Evolutionary conservation across 2,797 vertebrate genomes (phyloP), one percentile per base, ranked within the genome.

Genomic region (Sebastes kiyomatsui): DNA sequence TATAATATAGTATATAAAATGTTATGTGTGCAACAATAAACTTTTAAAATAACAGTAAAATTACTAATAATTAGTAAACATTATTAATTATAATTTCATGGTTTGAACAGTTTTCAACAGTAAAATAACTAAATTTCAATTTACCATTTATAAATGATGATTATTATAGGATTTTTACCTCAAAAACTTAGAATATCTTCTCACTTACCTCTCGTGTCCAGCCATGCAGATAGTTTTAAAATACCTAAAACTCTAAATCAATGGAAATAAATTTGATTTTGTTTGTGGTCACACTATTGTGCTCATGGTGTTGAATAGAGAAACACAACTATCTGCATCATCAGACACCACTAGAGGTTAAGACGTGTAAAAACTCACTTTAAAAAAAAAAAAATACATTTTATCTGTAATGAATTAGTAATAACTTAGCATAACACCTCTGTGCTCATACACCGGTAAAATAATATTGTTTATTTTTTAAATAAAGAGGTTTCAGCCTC

Each of bases 401-500:
- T 54, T 22, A 49, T 52, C n/a, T 72, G 27, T 67, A 60, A 66
- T 27, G 12, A 71, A 33, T 67, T 13, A 69, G 13, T 38, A n/a
- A 42, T 30, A 52, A 65, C 18, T 56, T 16, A 28, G 28, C 22
- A 62, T 55, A 72, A 80, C 20, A 33, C 11, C 22, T 77, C 38
- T 56, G 54, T 58, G 22, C 61, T 64, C 18, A 60, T 56, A 55
- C 42, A 35, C 42, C 12, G 9, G 4, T 32, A 74, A 6, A 69
- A 54, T 67, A 52, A 42, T 68, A 12, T 7, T 70, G 4, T 8
- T 8, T 56, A 27, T 27, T 27, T 27, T 27, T 27, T 27, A 27
- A 69, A 42, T 49, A 7, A 67, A 72, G 11, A 71, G 8, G 30
- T 72, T 72, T 82, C 7, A 58, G 38, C 52, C 38, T 79, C n/a